Percentiles rank a stretch among this genome's conserved stretches.
Conservation (phyloP, 2,113 vertebrate genomes). For the Macaca fascicularis region DNA sequence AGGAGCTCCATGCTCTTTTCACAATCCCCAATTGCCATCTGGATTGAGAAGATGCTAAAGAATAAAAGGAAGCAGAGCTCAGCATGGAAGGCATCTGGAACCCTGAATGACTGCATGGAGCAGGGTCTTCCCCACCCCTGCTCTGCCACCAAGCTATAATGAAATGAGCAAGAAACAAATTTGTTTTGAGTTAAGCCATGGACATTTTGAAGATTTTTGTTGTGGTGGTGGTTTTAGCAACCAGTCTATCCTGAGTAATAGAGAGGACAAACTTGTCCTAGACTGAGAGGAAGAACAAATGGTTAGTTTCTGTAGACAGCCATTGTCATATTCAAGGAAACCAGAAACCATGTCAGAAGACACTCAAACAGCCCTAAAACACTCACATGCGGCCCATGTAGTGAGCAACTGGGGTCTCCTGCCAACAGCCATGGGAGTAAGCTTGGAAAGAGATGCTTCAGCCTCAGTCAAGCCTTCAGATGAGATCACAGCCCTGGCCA, state of each 20-base stretch:
- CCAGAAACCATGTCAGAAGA: background rate
- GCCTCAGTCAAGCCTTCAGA: background rate
- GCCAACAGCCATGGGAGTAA: background rate
- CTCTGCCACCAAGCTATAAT: background rate
- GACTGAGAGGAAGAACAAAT: background rate
- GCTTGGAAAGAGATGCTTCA: background rate
- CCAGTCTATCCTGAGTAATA: background rate
- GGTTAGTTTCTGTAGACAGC: background rate
- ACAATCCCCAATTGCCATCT: background rate
- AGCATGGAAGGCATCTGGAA: background rate
- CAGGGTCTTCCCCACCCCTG: accelerated
- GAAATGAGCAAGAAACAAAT: background rate
- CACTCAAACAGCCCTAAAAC: background rate
- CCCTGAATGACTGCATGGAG: background rate
- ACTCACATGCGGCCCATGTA: accelerated
- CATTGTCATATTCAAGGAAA: background rate
- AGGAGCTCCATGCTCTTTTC: background rate
- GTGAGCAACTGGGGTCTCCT: background rate
- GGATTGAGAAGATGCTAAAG: background rate
- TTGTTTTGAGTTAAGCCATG: background rate
- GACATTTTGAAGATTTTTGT: background rate
- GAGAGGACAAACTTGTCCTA: background rate
- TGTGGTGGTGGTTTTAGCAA: background rate
- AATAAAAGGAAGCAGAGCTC: background rate
- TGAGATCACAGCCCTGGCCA: background rate